These are phyloP conservation scores for Thera obeliscata DNA, from an alignment of 2,888 invertebrate species.

Conservation along the genomic window DNA sequence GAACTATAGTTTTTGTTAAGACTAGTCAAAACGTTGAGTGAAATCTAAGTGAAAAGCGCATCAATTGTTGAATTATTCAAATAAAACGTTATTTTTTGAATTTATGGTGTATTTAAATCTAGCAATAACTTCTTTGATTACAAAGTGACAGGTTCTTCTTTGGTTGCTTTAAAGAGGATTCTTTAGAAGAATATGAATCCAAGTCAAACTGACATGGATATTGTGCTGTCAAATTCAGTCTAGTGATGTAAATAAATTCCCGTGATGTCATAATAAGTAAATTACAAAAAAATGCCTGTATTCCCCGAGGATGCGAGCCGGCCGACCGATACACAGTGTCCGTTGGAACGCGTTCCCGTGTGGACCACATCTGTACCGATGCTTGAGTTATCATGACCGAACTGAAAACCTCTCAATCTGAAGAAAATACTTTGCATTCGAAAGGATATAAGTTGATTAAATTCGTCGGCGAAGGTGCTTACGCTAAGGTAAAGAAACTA, in stretches of 20 bases:
- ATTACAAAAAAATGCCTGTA: slow-evolving; percentile 65
- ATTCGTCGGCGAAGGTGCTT: slow-evolving; percentile 90
- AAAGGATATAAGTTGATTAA: slow-evolving; percentile 86
- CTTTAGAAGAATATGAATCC: slow-evolving; percentile 33
- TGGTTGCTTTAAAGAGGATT: slow-evolving; percentile 20
- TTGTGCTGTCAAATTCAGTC: slow-evolving; percentile 24
- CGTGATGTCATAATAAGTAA: slow-evolving; percentile 53
- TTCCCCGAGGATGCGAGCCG: slow-evolving; percentile 51
- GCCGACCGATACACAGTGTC: slow-evolving; percentile 47
- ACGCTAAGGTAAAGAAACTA: slow-evolving; percentile 86
- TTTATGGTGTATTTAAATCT: slow-evolving; percentile 10
- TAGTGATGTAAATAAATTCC: slow-evolving; percentile 46
- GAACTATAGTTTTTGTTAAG: slow-evolving; percentile 53
- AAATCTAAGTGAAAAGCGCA: slow-evolving; percentile 2
- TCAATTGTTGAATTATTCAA: slow-evolving; percentile 12
- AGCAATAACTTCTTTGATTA: slow-evolving; percentile 2
- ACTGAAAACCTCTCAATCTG: slow-evolving; percentile 72
- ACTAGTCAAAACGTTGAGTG: slow-evolving; percentile 10
- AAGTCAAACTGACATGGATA: slow-evolving; percentile 35
- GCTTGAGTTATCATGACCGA: slow-evolving; percentile 74
- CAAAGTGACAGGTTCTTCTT: neutral
- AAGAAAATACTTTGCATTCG: slow-evolving; percentile 74
- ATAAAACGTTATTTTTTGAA: slow-evolving; percentile 8
- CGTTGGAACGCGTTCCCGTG: slow-evolving; percentile 47
- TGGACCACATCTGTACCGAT: slow-evolving; percentile 44